Percentiles rank a stretch among this genome's conserved stretches.
These are phyloP conservation scores for Lasiurus borealis DNA, from an alignment of 2,113 vertebrate genomes.

Conservation along the genomic window DNA sequence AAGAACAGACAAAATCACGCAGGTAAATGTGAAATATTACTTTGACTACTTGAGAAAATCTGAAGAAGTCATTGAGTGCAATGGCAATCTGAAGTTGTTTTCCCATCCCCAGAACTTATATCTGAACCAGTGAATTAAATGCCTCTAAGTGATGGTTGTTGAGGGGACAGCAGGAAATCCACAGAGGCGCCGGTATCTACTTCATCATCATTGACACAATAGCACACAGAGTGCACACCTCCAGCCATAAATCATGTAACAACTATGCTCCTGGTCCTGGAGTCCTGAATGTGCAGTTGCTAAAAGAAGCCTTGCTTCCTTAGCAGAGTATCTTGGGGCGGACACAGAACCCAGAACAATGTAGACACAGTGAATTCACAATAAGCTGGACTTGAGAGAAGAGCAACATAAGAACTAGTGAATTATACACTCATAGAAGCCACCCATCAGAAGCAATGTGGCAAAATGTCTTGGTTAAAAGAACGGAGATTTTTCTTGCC, in stretches of 20 bases:
- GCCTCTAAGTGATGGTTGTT: neutral
- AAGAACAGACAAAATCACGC: neutral
- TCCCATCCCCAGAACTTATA: neutral
- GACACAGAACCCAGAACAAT: neutral
- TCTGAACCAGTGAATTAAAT: conserved; percentile 37
- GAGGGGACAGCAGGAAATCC: conserved; percentile 7
- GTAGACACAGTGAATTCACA: conserved; percentile 2
- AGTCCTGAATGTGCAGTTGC: neutral
- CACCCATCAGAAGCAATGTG: neutral
- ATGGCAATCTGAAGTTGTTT: neutral
- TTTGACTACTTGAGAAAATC: neutral
- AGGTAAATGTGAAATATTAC: neutral
- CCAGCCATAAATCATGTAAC: conserved; percentile 55
- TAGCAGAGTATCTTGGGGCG: neutral
- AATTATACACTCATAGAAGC: neutral
- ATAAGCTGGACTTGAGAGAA: neutral
- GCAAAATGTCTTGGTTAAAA: neutral
- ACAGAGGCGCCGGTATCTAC: neutral
- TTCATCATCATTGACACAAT: conserved; percentile 59
- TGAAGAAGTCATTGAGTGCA: neutral
- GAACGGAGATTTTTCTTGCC: neutral
- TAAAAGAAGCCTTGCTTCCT: neutral
- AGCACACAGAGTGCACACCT: conserved; percentile 21
- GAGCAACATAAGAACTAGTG: neutral
- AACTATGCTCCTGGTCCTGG: neutral